Evolutionary conservation across 2,888 invertebrate genomes (phyloP).

Genomic region (Ophraella communa): DNA sequence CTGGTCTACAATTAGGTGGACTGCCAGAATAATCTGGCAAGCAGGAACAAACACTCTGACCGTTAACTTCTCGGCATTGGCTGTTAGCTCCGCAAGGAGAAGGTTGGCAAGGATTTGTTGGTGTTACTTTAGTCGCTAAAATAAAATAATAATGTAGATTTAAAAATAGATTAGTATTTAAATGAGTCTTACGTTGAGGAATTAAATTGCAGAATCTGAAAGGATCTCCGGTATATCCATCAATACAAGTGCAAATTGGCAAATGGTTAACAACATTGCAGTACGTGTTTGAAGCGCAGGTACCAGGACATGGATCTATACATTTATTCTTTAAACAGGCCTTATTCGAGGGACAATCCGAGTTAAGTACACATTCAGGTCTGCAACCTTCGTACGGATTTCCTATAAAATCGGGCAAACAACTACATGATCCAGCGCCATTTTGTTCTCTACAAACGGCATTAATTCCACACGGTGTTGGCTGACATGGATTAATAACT

Average conservation of each 20-base stretch:
- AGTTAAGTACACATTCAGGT: constrained; percentile 65
- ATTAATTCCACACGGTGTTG: constrained; percentile 63
- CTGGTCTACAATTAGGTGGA: constrained; percentile 73
- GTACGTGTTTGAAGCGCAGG: constrained; percentile 71
- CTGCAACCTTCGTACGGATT: constrained; percentile 68
- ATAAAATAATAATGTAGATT: constrained; percentile 31
- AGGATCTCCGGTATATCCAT: constrained; percentile 70
- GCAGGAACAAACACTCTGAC: constrained; percentile 70
- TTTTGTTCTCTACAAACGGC: constrained; percentile 62
- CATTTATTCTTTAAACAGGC: constrained; percentile 67
- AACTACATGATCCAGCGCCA: constrained; percentile 63
- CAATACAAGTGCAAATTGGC: constrained; percentile 70
- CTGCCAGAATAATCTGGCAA: constrained; percentile 71
- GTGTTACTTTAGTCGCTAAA: constrained; percentile 48
- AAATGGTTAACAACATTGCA: constrained; percentile 62
- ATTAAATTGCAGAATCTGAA: constrained; percentile 44
- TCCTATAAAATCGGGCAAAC: constrained; percentile 62
- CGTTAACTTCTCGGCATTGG: constrained; percentile 67
- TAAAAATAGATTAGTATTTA: not conserved
- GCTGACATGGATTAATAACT: constrained; percentile 55
- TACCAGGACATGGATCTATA: constrained; percentile 66
- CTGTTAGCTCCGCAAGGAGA: constrained; percentile 79
- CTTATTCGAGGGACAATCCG: constrained; percentile 65
- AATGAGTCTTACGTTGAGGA: constrained; percentile 46
- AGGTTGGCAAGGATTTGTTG: constrained; percentile 69